These are phyloP conservation scores for Tribolium madens DNA, from an alignment of 1,140 invertebrate genomes.

Conservation along the genomic window DNA sequence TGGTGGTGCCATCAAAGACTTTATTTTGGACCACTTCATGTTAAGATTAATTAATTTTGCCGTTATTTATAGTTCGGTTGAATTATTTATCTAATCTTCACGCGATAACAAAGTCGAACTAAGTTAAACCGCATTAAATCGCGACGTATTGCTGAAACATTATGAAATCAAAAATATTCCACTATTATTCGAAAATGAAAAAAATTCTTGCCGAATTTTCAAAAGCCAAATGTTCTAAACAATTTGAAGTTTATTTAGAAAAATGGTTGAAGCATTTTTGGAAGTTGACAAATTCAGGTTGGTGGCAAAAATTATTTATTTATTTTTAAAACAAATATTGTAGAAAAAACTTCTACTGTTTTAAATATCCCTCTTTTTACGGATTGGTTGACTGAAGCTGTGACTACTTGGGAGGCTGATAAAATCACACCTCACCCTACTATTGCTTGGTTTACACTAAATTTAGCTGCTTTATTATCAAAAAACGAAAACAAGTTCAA, in stretches of 20 bases:
- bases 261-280: neutral
- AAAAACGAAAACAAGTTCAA: constrained; percentile 65
- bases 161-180: neutral
- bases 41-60: no score
- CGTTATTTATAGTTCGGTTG: no score
- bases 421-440: constrained; percentile 62
- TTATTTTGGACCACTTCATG: no score
- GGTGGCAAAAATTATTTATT: neutral
- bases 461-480: constrained; percentile 66
- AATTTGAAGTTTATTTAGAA: constrained; percentile 52
- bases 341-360: constrained; percentile 2
- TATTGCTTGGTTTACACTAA: constrained; percentile 66
- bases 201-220: neutral
- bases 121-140: neutral
- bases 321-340: neutral
- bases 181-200: neutral
- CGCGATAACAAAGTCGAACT: no score
- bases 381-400: constrained; percentile 52
- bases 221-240: constrained; percentile 64
- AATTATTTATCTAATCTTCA: no score
- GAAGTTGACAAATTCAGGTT: neutral
- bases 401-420: constrained; percentile 52
- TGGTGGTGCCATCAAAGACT: no score
- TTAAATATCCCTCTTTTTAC: constrained; percentile 47
- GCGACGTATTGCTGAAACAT: neutral